Evolutionary conservation across 2,113 vertebrate genomes (phyloP).

Genomic region (Ammodytes marinus): DNA sequence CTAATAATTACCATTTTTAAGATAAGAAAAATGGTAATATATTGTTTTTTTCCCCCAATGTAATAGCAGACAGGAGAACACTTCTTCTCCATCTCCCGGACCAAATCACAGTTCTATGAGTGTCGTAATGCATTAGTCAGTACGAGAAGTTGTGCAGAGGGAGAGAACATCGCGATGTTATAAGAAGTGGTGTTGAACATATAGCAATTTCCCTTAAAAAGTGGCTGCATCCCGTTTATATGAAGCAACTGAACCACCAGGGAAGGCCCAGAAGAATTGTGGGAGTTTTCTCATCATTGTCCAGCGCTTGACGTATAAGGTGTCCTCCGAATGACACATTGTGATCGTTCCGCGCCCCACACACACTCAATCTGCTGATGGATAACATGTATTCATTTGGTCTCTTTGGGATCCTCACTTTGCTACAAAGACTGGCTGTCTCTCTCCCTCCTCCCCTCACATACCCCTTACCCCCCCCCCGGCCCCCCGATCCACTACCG

Average conservation of each 20-base stretch:
- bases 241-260: neutral
- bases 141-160: neutral
- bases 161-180: neutral
- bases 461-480: slow-evolving; percentile 12
- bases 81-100: neutral
- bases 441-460: slow-evolving; percentile 41
- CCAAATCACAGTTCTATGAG: neutral
- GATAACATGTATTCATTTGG: slow-evolving; percentile 70
- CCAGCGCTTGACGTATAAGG: slow-evolving; percentile 38
- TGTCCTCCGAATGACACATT: slow-evolving; percentile 25
- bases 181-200: neutral
- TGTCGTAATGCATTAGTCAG: neutral
- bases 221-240: neutral
- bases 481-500: slow-evolving; percentile 4
- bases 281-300: slow-evolving; percentile 36
- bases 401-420: slow-evolving; percentile 33
- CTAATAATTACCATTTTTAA: too few relatives aligned
- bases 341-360: slow-evolving; percentile 23
- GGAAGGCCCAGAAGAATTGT: slow-evolving; percentile 10
- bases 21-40: too few relatives aligned
- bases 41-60: too few relatives aligned
- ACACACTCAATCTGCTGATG: slow-evolving; percentile 67
- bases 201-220: neutral
- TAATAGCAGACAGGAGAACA: neutral
- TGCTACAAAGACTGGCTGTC: slow-evolving; percentile 25